Evolutionary conservation across 2,888 invertebrate genomes (phyloP).

Genomic region (Oscheius sp.): DNA sequence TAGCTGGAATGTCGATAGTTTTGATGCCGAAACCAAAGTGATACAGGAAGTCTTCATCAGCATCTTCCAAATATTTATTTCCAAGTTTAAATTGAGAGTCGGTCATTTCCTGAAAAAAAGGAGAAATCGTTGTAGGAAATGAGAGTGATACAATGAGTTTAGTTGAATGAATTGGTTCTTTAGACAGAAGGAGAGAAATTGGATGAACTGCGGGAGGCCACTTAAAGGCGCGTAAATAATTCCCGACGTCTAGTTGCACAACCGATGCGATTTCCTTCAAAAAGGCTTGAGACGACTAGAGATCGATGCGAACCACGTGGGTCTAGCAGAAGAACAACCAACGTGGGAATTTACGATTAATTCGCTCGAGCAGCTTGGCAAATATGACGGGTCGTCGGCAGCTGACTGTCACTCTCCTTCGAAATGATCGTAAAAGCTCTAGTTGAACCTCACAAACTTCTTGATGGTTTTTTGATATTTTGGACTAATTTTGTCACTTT

Average conservation of each 20-base stretch:
- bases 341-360: conserved; percentile 1
- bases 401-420: too few relatives aligned
- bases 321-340: conserved; percentile 2
- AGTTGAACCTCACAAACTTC: too few relatives aligned
- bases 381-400: neutral
- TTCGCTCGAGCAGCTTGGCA: neutral
- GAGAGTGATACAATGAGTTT: neutral
- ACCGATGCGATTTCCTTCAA: neutral
- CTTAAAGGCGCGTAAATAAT: neutral
- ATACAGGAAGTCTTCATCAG: conserved; percentile 57
- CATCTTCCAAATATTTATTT: conserved; percentile 53
- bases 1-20: conserved; percentile 52
- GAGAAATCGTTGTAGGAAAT: neutral
- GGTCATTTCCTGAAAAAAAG: neutral
- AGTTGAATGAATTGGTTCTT: neutral
- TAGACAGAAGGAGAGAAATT: too few relatives aligned
- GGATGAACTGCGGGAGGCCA: neutral
- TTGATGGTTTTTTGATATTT: too few relatives aligned
- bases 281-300: neutral
- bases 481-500: too few relatives aligned
- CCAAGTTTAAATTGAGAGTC: conserved; percentile 16
- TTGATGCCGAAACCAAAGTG: conserved; percentile 64
- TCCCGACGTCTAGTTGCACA: neutral
- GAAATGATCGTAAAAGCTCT: too few relatives aligned
- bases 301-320: conserved; percentile 12